A percentile compares a stretch with the other conserved stretches of the same genome.
Evolutionary conservation across 2,113 vertebrate genomes (phyloP).

Genomic region (Hystrix brachyura): DNA sequence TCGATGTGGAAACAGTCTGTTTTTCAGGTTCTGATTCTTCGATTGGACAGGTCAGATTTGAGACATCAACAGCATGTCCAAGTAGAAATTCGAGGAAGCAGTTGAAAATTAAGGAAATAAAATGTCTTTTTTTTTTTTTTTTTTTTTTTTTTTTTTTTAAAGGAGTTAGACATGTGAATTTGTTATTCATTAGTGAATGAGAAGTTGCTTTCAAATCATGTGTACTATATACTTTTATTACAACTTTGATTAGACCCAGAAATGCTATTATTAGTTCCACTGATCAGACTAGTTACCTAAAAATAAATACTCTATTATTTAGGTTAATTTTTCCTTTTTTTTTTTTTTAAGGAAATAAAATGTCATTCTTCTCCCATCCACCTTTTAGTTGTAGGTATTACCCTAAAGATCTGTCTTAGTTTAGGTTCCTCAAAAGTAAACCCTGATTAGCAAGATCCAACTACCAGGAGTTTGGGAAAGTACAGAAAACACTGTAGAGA

Average conservation of each 20-base stretch:
- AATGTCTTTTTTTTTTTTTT: too few species aligned
- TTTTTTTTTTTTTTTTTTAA: too few species aligned
- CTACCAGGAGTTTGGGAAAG: background rate
- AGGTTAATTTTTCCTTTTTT: conserved; percentile 22
- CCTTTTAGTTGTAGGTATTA: background rate
- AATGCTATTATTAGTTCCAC: conserved; percentile 10
- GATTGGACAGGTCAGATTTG: background rate
- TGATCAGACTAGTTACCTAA: background rate
- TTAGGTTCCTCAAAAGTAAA: conserved; percentile 36
- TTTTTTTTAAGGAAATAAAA: conserved; percentile 18
- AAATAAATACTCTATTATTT: background rate
- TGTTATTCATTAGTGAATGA: background rate
- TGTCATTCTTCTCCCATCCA: background rate
- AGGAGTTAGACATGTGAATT: background rate
- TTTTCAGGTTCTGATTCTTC: conserved; percentile 39
- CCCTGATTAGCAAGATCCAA: background rate
- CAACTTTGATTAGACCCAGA: background rate
- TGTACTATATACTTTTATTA: background rate
- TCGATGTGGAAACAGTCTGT: background rate
- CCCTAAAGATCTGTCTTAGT: background rate
- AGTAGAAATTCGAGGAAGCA: conserved; percentile 9
- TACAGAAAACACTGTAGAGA: background rate
- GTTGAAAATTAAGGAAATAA: conserved; percentile 41
- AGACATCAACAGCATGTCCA: background rate
- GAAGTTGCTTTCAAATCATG: background rate